These are phyloP conservation scores for Bucorvus abyssinicus DNA, from an alignment of 2,797 vertebrate genomes.

Conservation along the genomic window DNA sequence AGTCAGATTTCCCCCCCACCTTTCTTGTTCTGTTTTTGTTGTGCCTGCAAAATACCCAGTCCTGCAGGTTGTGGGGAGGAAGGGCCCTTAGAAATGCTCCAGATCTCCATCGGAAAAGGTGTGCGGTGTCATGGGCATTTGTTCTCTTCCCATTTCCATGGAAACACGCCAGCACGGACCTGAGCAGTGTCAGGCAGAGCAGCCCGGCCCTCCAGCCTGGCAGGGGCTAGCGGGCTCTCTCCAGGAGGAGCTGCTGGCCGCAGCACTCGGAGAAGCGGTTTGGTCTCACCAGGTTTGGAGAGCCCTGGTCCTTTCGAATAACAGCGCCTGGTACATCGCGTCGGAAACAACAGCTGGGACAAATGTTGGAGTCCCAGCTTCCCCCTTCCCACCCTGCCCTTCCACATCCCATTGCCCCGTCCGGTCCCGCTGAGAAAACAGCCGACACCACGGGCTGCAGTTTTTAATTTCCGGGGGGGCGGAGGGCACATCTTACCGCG, in stretches of 20 bases:
- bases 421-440: neutral
- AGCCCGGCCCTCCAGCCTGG: neutral
- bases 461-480: conserved; percentile 47
- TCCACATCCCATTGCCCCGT: neutral
- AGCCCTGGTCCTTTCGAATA: neutral
- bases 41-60: neutral
- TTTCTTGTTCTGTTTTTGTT: neutral
- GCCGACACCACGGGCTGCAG: neutral
- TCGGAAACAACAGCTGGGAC: neutral
- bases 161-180: conserved; percentile 6
- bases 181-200: neutral
- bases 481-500: conserved; percentile 25
- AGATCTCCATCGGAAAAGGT: neutral
- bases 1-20: neutral
- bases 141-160: conserved; percentile 40
- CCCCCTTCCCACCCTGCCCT: neutral
- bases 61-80: neutral
- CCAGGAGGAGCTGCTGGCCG: neutral
- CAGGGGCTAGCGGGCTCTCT: neutral
- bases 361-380: neutral
- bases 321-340: neutral
- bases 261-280: neutral
- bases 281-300: neutral
- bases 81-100: neutral
- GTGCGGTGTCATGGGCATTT: neutral